Evolutionary conservation across 2,888 invertebrate species (phyloP).

Genomic region (Plebejus anna): DNA sequence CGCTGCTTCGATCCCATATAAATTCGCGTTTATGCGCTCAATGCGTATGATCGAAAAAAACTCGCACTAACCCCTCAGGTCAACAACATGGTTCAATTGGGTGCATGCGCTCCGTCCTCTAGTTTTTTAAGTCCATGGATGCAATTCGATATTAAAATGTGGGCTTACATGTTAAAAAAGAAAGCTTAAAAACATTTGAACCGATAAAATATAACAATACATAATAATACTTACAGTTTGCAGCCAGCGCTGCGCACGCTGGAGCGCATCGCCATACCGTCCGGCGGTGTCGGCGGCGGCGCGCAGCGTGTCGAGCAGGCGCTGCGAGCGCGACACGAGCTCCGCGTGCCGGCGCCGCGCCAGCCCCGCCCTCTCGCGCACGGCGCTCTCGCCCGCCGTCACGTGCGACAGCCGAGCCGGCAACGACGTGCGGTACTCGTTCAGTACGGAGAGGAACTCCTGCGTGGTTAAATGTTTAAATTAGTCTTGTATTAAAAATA

Average conservation of each 20-base stretch:
- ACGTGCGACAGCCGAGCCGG: slow-evolving; percentile 91
- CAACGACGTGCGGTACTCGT: slow-evolving; percentile 91
- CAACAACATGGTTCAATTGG: no score
- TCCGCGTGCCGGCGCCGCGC: slow-evolving; percentile 91
- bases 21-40: no score
- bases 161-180: no score
- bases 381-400: slow-evolving; percentile 85
- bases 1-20: no score
- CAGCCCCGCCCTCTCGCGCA: slow-evolving; percentile 88
- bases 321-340: slow-evolving; percentile 89
- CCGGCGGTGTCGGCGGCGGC: slow-evolving; percentile 82
- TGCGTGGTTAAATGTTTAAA: slow-evolving; percentile 44
- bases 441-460: slow-evolving; percentile 90
- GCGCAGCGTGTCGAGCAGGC: slow-evolving; percentile 89
- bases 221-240: slow-evolving; percentile 74
- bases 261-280: slow-evolving; percentile 89
- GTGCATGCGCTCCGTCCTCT: no score
- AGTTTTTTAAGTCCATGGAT: no score
- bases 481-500: background rate
- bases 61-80: no score
- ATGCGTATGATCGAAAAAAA: no score
- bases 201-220: no score
- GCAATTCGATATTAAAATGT: no score
- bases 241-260: slow-evolving; percentile 89
- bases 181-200: no score